phyloP scores from a whole-genome alignment of 2,113 vertebrate genomes.

The Ammodytes marinus region DNA sequence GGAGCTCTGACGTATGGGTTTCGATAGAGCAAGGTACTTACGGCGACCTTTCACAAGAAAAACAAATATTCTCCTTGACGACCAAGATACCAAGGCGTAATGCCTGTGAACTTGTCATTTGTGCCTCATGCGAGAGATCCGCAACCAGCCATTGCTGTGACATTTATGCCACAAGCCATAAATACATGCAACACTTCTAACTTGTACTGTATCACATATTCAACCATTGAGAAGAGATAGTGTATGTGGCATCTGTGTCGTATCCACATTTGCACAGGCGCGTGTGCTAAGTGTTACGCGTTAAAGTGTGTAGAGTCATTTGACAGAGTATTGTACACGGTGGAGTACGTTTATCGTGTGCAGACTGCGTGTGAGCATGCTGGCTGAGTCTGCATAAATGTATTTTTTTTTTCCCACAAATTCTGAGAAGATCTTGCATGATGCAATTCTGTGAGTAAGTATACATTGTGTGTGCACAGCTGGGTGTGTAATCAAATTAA shows the following conservation, averaged over 20 bases:
- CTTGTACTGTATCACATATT: background rate
- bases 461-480: background rate
- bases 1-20: constrained; percentile 14
- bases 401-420: background rate
- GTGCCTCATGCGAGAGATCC: constrained; percentile 3
- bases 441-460: background rate
- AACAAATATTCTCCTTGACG: constrained; percentile 28
- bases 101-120: constrained; percentile 17
- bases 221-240: background rate
- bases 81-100: background rate
- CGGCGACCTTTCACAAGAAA: constrained; percentile 26
- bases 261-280: background rate
- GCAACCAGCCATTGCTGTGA: constrained; percentile 5
- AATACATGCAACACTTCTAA: constrained; percentile 7
- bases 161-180: constrained; percentile 20
- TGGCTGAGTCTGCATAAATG: background rate
- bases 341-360: constrained; percentile 9
- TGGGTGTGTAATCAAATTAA: background rate
- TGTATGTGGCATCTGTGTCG: background rate
- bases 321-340: background rate
- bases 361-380: constrained; percentile 1
- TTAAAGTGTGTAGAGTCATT: constrained; percentile 7
- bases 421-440: constrained; percentile 20
- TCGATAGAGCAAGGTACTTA: constrained; percentile 21
- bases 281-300: background rate